Evolutionary conservation across 2,797 vertebrate species (phyloP), one percentile per base, ranked within the genome.

Genomic region (Ctenochaetus hawaiiensis): DNA sequence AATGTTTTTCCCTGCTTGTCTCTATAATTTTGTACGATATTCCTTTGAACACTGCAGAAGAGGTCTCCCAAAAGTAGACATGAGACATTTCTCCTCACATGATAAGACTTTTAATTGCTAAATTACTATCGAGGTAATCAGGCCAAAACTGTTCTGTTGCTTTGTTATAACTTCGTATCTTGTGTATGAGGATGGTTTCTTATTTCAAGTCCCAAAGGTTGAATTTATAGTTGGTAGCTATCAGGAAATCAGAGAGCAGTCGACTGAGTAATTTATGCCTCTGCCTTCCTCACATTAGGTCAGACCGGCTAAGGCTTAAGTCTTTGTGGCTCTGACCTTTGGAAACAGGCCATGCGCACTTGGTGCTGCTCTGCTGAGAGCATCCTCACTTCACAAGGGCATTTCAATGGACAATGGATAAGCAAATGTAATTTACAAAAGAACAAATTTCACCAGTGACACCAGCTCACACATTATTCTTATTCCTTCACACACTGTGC

Each of bases 271-370:
- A 60, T 65, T 57, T 49, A 26, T 18, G 14, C 17, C 20, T 71
- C 34, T 43, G 8, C 26, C 56, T 23, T 30, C 5, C 49, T 59
- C 12, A 43, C 54, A 54, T 43, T 7, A 54, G 41, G 13, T 66
- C 14, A 22, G 26, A 43, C 44, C 23, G 52, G n/a, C 23, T 48
- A 49, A 48, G 5, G 23, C 16, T 59, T 3, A 8, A 6, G 41
- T 23, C 17, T 41, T 22, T 10, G 43, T 16, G 41, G 8, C n/a
- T 64, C 45, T n/a, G 51, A 52, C 14, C n/a, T 23, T 34, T 44
- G 51, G 51, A 58, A 77, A 65, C 10, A 22, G 39, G 52, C 43
- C 43, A 48, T 56, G 47, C 4, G 5, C 49, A 18, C 34, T 52
- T 2, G 20, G 10, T 9, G 17, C 41, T 23, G 49, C 52, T 57